Evolutionary conservation across 2,113 vertebrate genomes (phyloP), one percentile per base, ranked within the genome.

Genomic region (Eira barbara): DNA sequence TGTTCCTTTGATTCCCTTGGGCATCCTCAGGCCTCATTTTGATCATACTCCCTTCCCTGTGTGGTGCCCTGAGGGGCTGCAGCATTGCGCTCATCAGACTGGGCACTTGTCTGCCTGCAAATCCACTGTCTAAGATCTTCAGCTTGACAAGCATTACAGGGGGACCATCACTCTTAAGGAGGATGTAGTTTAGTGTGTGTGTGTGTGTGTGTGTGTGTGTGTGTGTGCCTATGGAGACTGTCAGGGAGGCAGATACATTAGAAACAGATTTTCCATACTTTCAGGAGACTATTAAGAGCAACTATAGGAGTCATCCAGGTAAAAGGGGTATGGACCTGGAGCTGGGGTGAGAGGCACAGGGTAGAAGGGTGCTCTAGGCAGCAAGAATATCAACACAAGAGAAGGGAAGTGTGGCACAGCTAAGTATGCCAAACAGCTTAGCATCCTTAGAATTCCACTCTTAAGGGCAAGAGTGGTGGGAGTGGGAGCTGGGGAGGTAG

Each of bases 131-230:
- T 29, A 10, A 14, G 49, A 52, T 34, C 52, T 80, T 89, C 29
- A 25, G 59, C 81, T 42, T 0, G 1, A 12, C 29, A 23, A 85
- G 13, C 39, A 34, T 15, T 3, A 34, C 2, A 11, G 25, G 1
- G 2, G 34, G n/a, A 39, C 13, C 36, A 27, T 82, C 0, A 0
- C 21, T 67, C 18, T 36, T 42, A 67, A 73, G 81, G 39, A 81
- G 7, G 36, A 29, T 4, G 2, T 17, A 36, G 36, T 27, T 42
- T 27, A 73, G 25, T 17, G 6, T 87, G 65, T 95, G 15, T 31
- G 49, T 15, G 31, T 17, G 31, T 18, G 34, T 23, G 3, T 2
- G 4, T 17, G 45, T 23, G 34, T 18, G 65, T n/a, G 34, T 18
- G 12, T 25, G 23, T 17, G 39, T 17, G 65, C 3, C 7, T 69